These are phyloP conservation scores for Florisuga fusca DNA, from an alignment of 2,797 vertebrate genomes.

Conservation along the genomic window DNA sequence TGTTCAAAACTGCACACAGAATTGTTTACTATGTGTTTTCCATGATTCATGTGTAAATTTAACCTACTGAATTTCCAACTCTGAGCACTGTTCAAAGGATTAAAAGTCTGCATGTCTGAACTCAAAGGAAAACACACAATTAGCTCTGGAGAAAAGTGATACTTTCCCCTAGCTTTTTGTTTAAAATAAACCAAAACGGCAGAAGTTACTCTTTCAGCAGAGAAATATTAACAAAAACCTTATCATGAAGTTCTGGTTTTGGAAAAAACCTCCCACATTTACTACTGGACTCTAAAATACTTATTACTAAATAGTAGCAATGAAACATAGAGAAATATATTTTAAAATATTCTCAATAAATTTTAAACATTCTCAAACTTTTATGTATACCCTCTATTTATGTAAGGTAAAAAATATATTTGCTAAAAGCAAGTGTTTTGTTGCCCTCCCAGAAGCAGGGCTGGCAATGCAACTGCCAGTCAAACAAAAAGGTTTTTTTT, in stretches of 20 bases:
- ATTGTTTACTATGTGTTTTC: background rate
- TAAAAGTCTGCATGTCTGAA: background rate
- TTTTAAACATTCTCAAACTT: background rate
- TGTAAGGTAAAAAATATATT: background rate
- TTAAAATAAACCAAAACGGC: background rate
- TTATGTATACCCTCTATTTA: background rate
- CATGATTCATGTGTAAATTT: background rate
- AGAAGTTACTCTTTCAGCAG: background rate
- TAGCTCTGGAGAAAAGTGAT: background rate
- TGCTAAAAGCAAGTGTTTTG: background rate
- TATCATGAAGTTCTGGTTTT: background rate
- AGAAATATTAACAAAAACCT: background rate
- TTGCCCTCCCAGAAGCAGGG: background rate
- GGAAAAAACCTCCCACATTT: background rate
- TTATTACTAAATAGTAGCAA: background rate
- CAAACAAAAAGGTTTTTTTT: background rate
- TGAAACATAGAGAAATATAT: background rate
- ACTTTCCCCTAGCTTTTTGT: background rate
- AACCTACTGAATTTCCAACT: background rate
- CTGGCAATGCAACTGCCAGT: background rate
- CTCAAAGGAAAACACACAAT: background rate
- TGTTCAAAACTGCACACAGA: background rate
- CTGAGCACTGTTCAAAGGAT: background rate
- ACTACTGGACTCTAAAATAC: background rate
- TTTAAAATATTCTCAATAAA: background rate